These are phyloP conservation scores for Rhopalosiphum maidis DNA, from an alignment of 1,140 invertebrate species.

Conservation along the genomic window DNA sequence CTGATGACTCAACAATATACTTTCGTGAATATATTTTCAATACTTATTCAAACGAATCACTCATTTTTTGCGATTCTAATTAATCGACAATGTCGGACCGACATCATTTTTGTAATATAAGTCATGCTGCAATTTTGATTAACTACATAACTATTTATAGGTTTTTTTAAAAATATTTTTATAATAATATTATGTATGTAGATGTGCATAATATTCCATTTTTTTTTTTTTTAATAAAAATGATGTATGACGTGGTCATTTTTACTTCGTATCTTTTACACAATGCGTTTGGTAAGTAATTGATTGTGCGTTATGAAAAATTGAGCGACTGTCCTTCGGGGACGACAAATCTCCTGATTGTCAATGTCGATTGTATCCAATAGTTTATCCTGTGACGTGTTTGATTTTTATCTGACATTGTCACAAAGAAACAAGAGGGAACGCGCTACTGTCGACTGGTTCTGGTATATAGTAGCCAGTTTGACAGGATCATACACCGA, in stretches of 20 bases:
- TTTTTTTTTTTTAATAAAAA: not conserved
- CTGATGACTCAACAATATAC: not conserved
- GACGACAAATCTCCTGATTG: conserved; percentile 23
- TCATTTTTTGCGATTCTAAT: not conserved
- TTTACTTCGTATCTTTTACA: not conserved
- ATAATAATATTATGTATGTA: not conserved
- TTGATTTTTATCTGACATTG: conserved; percentile 43
- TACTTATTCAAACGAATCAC: not conserved
- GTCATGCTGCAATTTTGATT: not conserved
- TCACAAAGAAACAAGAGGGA: conserved; percentile 44
- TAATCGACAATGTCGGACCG: not conserved
- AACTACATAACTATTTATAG: not conserved
- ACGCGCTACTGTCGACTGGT: conserved; percentile 41
- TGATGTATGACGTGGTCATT: not conserved
- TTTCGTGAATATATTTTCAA: not conserved
- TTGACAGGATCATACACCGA: conserved; percentile 13
- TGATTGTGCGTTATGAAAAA: conserved; percentile 28
- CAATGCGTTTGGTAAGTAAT: not conserved
- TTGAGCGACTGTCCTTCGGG: not conserved
- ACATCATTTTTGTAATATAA: no score
- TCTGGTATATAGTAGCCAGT: conserved; percentile 43
- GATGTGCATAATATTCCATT: not conserved
- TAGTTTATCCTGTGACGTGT: conserved; percentile 46
- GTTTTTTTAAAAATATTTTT: not conserved
- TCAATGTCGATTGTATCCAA: conserved; percentile 25